Conservation (phyloP, 2,888 invertebrate species). For the Eudiplozoon nipponicum region DNA sequence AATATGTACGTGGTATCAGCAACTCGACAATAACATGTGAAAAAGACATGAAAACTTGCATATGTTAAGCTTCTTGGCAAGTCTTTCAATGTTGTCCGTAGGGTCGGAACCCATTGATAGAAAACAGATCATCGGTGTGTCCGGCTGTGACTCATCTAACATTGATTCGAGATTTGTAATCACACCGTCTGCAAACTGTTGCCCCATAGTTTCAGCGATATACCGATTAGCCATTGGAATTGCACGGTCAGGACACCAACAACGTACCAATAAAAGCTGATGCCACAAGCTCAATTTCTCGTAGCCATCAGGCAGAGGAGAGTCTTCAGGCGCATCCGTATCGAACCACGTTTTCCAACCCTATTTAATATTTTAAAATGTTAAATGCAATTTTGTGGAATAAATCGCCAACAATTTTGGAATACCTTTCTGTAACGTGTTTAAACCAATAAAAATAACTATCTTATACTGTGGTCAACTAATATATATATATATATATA, state of each 20-base stretch:
- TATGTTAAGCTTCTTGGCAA: slow-evolving; percentile 53
- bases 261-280: slow-evolving; percentile 25
- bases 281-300: slow-evolving; percentile 21
- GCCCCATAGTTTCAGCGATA: slow-evolving; percentile 26
- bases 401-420: not conserved
- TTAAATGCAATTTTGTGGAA: not conserved
- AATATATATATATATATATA: no score
- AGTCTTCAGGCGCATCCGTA: slow-evolving; percentile 27
- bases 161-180: slow-evolving; percentile 61
- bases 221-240: slow-evolving; percentile 28
- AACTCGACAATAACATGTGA: no score
- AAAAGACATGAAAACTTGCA: slow-evolving; percentile 37
- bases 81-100: slow-evolving; percentile 53
- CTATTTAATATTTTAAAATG: slow-evolving; percentile 18
- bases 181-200: slow-evolving; percentile 43
- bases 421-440: no score
- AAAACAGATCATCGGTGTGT: slow-evolving; percentile 59
- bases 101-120: slow-evolving; percentile 79
- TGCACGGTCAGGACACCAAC: slow-evolving; percentile 26
- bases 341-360: slow-evolving; percentile 29
- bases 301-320: slow-evolving; percentile 26
- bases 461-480: no score
- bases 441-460: no score
- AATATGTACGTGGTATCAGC: no score
- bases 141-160: slow-evolving; percentile 54